A percentile compares a stretch with the other conserved stretches of the same genome.
phyloP scores from a whole-genome alignment of 2,888 invertebrate species.

The Parasteatoda lunata region DNA sequence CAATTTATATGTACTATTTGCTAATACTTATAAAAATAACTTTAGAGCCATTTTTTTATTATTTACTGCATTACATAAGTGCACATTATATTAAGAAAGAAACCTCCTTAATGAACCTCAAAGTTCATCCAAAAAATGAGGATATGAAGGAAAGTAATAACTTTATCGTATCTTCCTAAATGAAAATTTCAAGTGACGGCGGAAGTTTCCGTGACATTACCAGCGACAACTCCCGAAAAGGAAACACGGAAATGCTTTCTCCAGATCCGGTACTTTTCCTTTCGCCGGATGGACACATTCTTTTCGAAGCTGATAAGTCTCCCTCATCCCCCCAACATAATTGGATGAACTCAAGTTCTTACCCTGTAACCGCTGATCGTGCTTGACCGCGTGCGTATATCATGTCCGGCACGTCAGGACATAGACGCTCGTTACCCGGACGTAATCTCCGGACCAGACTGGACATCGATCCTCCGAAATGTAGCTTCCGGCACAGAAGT shows the following conservation, averaged over 20 bases:
- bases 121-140: too few relatives aligned
- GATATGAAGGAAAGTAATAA: too few relatives aligned
- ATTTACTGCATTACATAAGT: too few relatives aligned
- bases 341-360: slow-evolving; percentile 16
- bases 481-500: slow-evolving; percentile 26
- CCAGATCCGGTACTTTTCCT: slow-evolving; percentile 3
- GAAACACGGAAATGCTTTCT: slow-evolving; percentile 53
- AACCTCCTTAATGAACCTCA: too few relatives aligned
- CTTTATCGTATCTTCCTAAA: background rate
- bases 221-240: background rate
- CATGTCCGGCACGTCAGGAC: slow-evolving; percentile 10
- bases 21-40: too few relatives aligned
- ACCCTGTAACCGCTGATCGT: slow-evolving; percentile 20
- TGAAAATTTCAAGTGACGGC: slow-evolving; percentile 2
- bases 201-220: background rate
- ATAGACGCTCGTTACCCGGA: background rate
- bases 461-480: slow-evolving; percentile 48
- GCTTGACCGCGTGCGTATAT: slow-evolving; percentile 46
- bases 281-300: slow-evolving; percentile 21
- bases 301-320: slow-evolving; percentile 32
- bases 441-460: slow-evolving; percentile 41
- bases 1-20: too few relatives aligned
- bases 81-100: too few relatives aligned
- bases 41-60: too few relatives aligned
- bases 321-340: slow-evolving; percentile 14